Conservation (phyloP, 1,140 invertebrate genomes). For the Cyclina sinensis region DNA sequence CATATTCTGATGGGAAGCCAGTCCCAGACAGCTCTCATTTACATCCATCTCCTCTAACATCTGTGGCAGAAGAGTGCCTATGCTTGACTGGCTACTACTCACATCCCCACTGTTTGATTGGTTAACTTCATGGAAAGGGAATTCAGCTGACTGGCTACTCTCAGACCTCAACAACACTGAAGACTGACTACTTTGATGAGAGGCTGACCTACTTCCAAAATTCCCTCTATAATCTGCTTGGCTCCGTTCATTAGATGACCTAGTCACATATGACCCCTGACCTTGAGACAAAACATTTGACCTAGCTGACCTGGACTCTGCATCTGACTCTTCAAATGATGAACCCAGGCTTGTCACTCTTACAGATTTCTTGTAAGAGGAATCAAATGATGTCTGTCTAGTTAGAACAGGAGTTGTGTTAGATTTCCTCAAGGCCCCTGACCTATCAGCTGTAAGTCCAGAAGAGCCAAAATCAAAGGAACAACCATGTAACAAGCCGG, state of each 20-base stretch:
- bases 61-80: slow-evolving; percentile 52
- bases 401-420: slow-evolving; percentile 57
- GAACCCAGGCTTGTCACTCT: slow-evolving; percentile 55
- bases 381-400: slow-evolving; percentile 65
- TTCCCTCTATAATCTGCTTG: slow-evolving; percentile 2
- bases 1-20: slow-evolving; percentile 76
- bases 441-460: slow-evolving; percentile 9
- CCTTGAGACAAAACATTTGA: slow-evolving; percentile 22
- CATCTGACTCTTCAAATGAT: slow-evolving; percentile 57
- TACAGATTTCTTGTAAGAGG: slow-evolving; percentile 53
- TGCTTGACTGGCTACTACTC: slow-evolving; percentile 39
- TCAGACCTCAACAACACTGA: slow-evolving; percentile 57
- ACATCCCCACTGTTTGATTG: slow-evolving; percentile 21
- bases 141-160: slow-evolving; percentile 56
- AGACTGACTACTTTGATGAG: slow-evolving; percentile 45
- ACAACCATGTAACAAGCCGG: slow-evolving; percentile 21
- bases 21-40: slow-evolving; percentile 77
- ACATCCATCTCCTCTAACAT: slow-evolving; percentile 76
- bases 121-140: slow-evolving; percentile 34
- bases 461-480: slow-evolving; percentile 27
- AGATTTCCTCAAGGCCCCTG: slow-evolving; percentile 56
- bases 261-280: slow-evolving; percentile 1
- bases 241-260: slow-evolving; percentile 26
- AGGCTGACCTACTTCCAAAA: neutral
- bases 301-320: slow-evolving; percentile 24